Evolutionary conservation across 2,113 vertebrate genomes (phyloP).

Genomic region (Cromileptes altivelis): DNA sequence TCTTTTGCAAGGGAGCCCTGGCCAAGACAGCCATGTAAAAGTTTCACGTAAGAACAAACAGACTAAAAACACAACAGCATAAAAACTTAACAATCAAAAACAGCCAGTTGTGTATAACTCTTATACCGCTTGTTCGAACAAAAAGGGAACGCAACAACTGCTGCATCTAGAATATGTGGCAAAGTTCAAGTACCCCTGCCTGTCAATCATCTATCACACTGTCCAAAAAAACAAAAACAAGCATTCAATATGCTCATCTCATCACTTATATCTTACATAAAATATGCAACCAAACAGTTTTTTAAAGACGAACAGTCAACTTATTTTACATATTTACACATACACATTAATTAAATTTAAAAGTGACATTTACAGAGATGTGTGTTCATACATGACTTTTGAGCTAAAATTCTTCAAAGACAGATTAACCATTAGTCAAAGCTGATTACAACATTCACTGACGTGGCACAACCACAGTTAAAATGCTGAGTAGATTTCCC

Average conservation of each 20-base stretch:
- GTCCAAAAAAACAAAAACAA: slow-evolving; percentile 3
- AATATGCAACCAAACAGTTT: not conserved
- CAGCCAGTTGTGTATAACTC: not conserved
- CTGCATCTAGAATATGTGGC: not conserved
- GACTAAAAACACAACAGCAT: too few relatives aligned
- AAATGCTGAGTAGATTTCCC: not conserved
- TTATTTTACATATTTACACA: not conserved
- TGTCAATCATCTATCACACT: slow-evolving; percentile 19
- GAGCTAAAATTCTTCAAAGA: not conserved
- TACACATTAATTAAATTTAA: not conserved
- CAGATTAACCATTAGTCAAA: slow-evolving; percentile 46
- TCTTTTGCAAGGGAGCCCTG: too few relatives aligned
- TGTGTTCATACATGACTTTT: not conserved
- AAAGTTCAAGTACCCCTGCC: not conserved
- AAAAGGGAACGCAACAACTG: not conserved
- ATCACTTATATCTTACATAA: not conserved
- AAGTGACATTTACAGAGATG: slow-evolving; percentile 3
- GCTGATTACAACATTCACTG: not conserved
- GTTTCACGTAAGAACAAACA: too few relatives aligned
- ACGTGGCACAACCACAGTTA: not conserved
- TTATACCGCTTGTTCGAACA: not conserved
- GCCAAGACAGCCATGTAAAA: too few relatives aligned
- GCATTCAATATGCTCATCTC: too few relatives aligned
- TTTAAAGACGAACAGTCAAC: not conserved
- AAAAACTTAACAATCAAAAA: too few relatives aligned